Evolutionary conservation across 2,888 invertebrate species (phyloP).

Genomic region (Euzophera pinguis): DNA sequence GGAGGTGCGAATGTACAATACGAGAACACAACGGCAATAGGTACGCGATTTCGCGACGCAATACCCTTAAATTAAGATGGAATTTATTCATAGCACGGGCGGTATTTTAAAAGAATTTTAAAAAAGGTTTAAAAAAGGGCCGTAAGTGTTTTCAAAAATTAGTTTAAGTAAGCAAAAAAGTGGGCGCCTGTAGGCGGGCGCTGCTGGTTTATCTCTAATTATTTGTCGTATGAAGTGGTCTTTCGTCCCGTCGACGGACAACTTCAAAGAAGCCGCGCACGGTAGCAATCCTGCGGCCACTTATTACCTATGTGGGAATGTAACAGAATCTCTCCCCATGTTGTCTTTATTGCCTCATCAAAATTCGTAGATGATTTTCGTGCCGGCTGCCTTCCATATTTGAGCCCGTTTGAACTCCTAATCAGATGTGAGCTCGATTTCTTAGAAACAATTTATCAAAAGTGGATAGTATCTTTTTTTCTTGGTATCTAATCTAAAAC

Average conservation of each 20-base stretch:
- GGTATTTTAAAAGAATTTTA: conserved; percentile 30
- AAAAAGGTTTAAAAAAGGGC: conserved; percentile 45
- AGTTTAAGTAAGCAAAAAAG: conserved; percentile 59
- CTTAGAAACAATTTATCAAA: conserved; percentile 48
- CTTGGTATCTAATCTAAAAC: conserved; percentile 2
- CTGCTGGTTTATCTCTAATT: conserved; percentile 63
- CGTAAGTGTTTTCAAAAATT: conserved; percentile 48
- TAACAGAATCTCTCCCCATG: conserved; percentile 39
- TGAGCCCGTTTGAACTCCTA: conserved; percentile 33
- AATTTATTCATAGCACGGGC: conserved; percentile 15
- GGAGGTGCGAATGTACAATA: conserved; percentile 67
- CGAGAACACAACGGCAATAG: conserved; percentile 51
- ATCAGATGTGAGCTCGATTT: conserved; percentile 39
- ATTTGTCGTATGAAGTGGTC: conserved; percentile 75
- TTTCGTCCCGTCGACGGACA: conserved; percentile 41
- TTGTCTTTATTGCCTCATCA: conserved; percentile 57
- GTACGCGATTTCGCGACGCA: conserved; percentile 41
- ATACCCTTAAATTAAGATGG: conserved; percentile 21
- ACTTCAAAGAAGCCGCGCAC: conserved; percentile 65
- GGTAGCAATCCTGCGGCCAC: conserved; percentile 59
- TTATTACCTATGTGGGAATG: conserved; percentile 50
- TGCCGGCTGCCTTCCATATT: conserved; percentile 24
- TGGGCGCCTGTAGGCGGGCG: conserved; percentile 55
- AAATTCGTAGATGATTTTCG: conserved; percentile 35
- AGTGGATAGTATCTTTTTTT: conserved; percentile 17